Percentiles rank a stretch among this genome's conserved stretches.
These are phyloP conservation scores for Anthonomus grandis DNA, from an alignment of 1,140 invertebrate species.

Conservation along the genomic window DNA sequence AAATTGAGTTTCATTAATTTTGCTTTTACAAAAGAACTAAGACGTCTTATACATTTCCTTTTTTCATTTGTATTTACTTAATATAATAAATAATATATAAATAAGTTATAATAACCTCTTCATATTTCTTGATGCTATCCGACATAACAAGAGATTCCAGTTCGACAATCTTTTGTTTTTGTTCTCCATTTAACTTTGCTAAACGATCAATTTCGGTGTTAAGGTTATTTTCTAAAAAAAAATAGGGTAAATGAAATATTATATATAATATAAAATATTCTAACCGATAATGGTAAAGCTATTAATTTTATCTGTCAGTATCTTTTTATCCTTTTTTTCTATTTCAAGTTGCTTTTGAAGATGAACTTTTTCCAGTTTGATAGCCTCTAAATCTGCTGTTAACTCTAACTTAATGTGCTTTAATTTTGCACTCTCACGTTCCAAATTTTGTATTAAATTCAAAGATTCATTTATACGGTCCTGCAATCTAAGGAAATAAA, in stretches of 20 bases:
- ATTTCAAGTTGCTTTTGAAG: constrained; percentile 58
- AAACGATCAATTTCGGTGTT: constrained; percentile 53
- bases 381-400: constrained; percentile 51
- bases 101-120: too few relatives aligned
- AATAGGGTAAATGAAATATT: not conserved
- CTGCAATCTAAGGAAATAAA: constrained; percentile 41
- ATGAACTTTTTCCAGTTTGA: constrained; percentile 52
- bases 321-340: constrained; percentile 58
- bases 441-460: constrained; percentile 51
- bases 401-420: constrained; percentile 51
- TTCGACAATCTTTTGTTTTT: constrained; percentile 50
- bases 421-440: constrained; percentile 51
- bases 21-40: too few relatives aligned
- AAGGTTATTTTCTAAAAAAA: constrained; percentile 50
- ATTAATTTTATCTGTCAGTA: constrained; percentile 52
- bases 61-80: too few relatives aligned
- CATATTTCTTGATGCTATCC: too few relatives aligned
- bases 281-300: constrained; percentile 52
- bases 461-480: constrained; percentile 52
- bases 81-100: too few relatives aligned
- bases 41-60: too few relatives aligned
- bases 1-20: too few relatives aligned
- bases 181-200: constrained; percentile 43
- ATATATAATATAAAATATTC: constrained; percentile 2
- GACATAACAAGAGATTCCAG: constrained; percentile 49